Conservation (phyloP, 2,888 invertebrate species). For the Melanostoma scalare region DNA sequence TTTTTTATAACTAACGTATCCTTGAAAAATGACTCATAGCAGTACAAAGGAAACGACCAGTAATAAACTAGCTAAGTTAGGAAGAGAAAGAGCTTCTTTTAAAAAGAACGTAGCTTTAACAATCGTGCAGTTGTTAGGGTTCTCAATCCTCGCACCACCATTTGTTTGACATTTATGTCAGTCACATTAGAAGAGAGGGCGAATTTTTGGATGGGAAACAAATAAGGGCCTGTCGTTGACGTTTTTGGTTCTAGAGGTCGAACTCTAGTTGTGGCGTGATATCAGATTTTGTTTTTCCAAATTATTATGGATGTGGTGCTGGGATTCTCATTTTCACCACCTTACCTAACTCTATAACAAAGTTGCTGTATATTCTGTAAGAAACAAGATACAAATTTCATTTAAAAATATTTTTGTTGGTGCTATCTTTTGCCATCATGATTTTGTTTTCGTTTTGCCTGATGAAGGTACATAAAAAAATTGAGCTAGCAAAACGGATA, state of each 20-base stretch:
- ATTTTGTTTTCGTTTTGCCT: too few relatives aligned
- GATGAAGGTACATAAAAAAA: too few relatives aligned
- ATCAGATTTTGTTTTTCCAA: slow-evolving; percentile 41
- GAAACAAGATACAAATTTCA: slow-evolving; percentile 41
- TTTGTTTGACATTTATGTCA: slow-evolving; percentile 54
- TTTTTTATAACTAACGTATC: not conserved
- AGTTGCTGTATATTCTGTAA: slow-evolving; percentile 33
- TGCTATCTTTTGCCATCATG: not conserved
- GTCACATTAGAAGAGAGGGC: slow-evolving; percentile 19
- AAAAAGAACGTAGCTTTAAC: slow-evolving; percentile 56
- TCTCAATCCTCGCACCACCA: slow-evolving; percentile 32
- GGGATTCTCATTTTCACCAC: slow-evolving; percentile 20
- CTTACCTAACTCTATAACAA: slow-evolving; percentile 35
- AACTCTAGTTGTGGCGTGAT: slow-evolving; percentile 44
- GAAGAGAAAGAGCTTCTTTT: slow-evolving; percentile 23
- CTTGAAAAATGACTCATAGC: slow-evolving; percentile 42
- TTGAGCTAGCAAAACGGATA: too few relatives aligned
- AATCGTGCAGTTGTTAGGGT: slow-evolving; percentile 34
- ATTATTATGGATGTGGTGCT: slow-evolving; percentile 37
- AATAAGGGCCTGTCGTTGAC: slow-evolving; percentile 36
- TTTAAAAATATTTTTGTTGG: not conserved
- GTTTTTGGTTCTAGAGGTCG: slow-evolving; percentile 25
- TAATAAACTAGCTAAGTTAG: slow-evolving; percentile 50
- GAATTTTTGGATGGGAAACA: slow-evolving; percentile 2
- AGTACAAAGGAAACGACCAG: slow-evolving; percentile 59